phyloP scores from a whole-genome alignment of 1,140 invertebrate genomes.

The Nasonia vitripennis region DNA sequence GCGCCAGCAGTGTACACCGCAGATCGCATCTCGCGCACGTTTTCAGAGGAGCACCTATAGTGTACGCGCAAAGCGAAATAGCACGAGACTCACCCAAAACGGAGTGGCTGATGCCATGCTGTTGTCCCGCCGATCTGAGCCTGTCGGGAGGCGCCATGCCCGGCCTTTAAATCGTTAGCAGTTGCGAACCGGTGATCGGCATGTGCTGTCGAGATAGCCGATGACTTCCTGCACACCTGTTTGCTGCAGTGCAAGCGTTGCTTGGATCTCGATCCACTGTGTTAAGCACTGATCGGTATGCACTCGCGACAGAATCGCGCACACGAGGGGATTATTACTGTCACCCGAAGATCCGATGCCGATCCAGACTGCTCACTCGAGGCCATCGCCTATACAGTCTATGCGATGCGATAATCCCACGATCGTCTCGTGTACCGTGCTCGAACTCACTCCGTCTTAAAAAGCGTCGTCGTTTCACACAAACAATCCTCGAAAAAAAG shows the following conservation, averaged over 20 bases:
- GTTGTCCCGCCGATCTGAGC: constrained; percentile 57
- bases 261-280: neutral
- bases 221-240: neutral
- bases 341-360: neutral
- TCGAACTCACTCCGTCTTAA: no score
- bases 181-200: neutral
- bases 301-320: neutral
- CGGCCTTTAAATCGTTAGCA: neutral
- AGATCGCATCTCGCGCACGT: no score
- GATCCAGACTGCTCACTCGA: neutral
- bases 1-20: no score
- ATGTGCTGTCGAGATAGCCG: neutral
- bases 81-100: constrained; percentile 65
- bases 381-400: neutral
- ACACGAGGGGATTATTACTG: neutral
- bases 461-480: neutral
- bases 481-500: neutral
- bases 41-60: neutral
- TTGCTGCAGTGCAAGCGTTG: neutral
- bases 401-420: no score
- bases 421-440: no score
- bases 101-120: constrained; percentile 66
- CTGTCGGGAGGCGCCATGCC: constrained; percentile 70
- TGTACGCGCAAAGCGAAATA: neutral
- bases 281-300: neutral